Conservation (phyloP, 1,140 invertebrate species). For the Eumeta japonica region DNA sequence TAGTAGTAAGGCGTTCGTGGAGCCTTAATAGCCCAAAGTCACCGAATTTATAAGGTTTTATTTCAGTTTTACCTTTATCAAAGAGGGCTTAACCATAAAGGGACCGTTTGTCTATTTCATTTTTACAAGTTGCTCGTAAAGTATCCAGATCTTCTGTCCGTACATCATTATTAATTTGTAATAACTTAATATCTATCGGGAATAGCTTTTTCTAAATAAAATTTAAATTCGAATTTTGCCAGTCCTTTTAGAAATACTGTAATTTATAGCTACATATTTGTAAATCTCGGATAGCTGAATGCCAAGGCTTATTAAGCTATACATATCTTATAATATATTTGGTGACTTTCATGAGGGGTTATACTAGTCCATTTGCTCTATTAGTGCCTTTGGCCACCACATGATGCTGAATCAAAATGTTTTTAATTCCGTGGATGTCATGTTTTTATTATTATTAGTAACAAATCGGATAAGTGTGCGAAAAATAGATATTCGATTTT, state of each 20-base stretch:
- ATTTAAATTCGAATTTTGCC: constrained; percentile 18
- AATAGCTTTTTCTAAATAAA: constrained; percentile 17
- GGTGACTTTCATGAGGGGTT: constrained; percentile 21
- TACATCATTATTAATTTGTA: no score
- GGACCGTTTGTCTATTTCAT: constrained; percentile 16
- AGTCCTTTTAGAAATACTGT: constrained; percentile 12
- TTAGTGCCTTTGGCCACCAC: constrained; percentile 12
- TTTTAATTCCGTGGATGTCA: constrained; percentile 9
- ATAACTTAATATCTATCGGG: no score
- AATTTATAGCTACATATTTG: constrained; percentile 12
- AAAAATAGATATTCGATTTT: constrained; percentile 8
- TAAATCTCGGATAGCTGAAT: constrained; percentile 9
- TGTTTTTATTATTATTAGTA: constrained; percentile 8
- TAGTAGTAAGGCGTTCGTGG: constrained; percentile 18
- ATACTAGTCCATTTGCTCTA: no score
- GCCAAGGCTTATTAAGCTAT: constrained; percentile 9
- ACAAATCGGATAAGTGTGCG: constrained; percentile 10
- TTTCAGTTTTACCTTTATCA: constrained; percentile 18
- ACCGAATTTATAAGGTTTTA: constrained; percentile 14
- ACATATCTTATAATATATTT: constrained; percentile 14
- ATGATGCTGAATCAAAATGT: constrained; percentile 11
- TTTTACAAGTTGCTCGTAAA: constrained; percentile 8
- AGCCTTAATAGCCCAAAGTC: constrained; percentile 17
- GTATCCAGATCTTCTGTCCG: constrained; percentile 4
- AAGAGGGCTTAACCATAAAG: constrained; percentile 14